Evolutionary conservation across 2,888 invertebrate species (phyloP).

Genomic region (Idaea biselata): DNA sequence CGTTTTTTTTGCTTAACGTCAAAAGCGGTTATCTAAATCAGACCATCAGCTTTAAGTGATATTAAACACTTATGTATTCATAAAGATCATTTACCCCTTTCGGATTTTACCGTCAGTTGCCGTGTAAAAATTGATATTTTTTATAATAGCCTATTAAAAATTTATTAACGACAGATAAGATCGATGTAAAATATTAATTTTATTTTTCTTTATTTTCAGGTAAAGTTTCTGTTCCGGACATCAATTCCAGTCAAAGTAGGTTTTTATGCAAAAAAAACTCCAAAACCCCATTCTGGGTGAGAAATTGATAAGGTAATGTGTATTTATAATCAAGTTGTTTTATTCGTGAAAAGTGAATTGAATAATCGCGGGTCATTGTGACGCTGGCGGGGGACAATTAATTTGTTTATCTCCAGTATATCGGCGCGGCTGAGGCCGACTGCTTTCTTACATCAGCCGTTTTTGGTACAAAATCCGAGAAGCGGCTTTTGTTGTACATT

Average conservation of each 20-base stretch:
- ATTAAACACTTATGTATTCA: slow-evolving; percentile 10
- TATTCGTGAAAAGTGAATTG: slow-evolving; percentile 22
- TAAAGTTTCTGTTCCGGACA: slow-evolving; percentile 37
- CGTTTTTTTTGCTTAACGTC: background rate
- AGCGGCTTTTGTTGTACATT: slow-evolving; percentile 36
- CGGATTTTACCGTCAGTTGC: background rate
- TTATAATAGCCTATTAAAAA: slow-evolving; percentile 20
- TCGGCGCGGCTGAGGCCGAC: slow-evolving; percentile 44
- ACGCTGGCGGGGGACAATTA: slow-evolving; percentile 39
- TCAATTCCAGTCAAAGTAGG: slow-evolving; percentile 13
- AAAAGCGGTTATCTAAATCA: background rate
- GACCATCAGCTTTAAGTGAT: slow-evolving; percentile 5
- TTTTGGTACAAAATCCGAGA: slow-evolving; percentile 32
- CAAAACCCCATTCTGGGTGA: background rate
- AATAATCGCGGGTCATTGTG: slow-evolving; percentile 31
- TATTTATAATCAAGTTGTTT: slow-evolving; percentile 10
- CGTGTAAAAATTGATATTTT: slow-evolving; percentile 10
- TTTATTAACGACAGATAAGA: slow-evolving; percentile 14
- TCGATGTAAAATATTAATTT: slow-evolving; percentile 16
- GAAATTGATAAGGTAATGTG: slow-evolving; percentile 7
- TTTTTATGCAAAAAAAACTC: slow-evolving; percentile 10
- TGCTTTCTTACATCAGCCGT: slow-evolving; percentile 54
- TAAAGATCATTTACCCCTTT: slow-evolving; percentile 11
- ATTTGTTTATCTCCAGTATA: slow-evolving; percentile 51
- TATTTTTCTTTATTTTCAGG: slow-evolving; percentile 43